phyloP scores from a whole-genome alignment of 2,888 invertebrate genomes.

The Flexamia atlantica region DNA sequence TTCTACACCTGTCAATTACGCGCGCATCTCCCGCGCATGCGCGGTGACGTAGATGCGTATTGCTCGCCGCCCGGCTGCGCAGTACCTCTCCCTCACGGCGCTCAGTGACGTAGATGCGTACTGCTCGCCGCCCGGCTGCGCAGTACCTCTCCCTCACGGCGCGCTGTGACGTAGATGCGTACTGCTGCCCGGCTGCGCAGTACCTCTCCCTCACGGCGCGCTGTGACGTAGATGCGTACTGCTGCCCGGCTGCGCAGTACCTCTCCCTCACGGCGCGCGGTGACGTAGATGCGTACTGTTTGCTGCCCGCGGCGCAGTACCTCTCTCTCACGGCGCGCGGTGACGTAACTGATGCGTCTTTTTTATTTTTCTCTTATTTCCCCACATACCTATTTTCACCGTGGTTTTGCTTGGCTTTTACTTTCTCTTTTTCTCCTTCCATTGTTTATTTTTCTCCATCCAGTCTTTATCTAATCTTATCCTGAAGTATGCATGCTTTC shows the following conservation, averaged over 20 bases:
- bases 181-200: neutral
- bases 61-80: neutral
- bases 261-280: neutral
- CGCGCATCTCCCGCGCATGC: constrained; percentile 21
- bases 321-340: neutral
- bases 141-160: neutral
- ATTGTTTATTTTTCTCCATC: too few species aligned
- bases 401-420: too few species aligned
- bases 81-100: neutral
- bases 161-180: neutral
- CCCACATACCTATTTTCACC: too few species aligned
- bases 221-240: neutral
- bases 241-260: neutral
- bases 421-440: too few species aligned
- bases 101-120: neutral
- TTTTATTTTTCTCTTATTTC: too few species aligned
- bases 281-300: neutral
- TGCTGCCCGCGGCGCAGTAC: neutral
- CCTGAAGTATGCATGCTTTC: too few species aligned
- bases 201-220: neutral
- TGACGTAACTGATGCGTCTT: neutral
- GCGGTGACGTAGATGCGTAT: neutral
- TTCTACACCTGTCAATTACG: constrained; percentile 57
- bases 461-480: too few species aligned
- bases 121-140: neutral